phyloP scores from a whole-genome alignment of 2,888 invertebrate species.

The Thereva unica region DNA sequence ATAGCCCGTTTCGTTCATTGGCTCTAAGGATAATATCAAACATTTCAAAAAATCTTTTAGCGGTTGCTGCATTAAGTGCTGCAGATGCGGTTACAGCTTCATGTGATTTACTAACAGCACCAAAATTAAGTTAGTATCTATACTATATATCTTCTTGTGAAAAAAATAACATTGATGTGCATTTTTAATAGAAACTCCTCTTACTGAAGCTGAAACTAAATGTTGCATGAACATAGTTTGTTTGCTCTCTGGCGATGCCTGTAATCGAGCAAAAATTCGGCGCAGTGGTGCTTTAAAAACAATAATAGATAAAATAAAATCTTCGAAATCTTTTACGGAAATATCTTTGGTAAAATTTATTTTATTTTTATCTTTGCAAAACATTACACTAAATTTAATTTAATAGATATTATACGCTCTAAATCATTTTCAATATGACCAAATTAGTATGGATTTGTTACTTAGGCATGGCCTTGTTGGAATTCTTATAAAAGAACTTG shows the following conservation, averaged over 20 bases:
- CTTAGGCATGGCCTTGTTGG: slow-evolving; percentile 62
- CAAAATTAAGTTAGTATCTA: slow-evolving; percentile 46
- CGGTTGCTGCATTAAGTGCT: slow-evolving; percentile 51
- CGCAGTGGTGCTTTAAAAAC: slow-evolving; percentile 54
- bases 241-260: slow-evolving; percentile 54
- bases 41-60: slow-evolving; percentile 51
- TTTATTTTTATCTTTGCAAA: slow-evolving; percentile 10
- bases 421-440: slow-evolving; percentile 60
- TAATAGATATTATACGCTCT: slow-evolving; percentile 53
- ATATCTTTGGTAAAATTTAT: slow-evolving; percentile 49
- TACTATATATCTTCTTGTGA: not conserved
- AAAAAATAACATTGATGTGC: not conserved
- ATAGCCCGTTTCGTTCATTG: slow-evolving; percentile 50
- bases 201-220: slow-evolving; percentile 51
- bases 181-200: slow-evolving; percentile 43
- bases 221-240: slow-evolving; percentile 56
- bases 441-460: slow-evolving; percentile 60
- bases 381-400: slow-evolving; percentile 14
- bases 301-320: slow-evolving; percentile 52
- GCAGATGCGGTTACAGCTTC: slow-evolving; percentile 55
- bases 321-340: slow-evolving; percentile 51
- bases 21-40: slow-evolving; percentile 55
- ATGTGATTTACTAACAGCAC: slow-evolving; percentile 51
- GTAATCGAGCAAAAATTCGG: slow-evolving; percentile 57
- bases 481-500: slow-evolving; percentile 60